Base-by-base conservation (phyloP, 1,140 invertebrate genomes). In the Zophobas atratus region DNA sequence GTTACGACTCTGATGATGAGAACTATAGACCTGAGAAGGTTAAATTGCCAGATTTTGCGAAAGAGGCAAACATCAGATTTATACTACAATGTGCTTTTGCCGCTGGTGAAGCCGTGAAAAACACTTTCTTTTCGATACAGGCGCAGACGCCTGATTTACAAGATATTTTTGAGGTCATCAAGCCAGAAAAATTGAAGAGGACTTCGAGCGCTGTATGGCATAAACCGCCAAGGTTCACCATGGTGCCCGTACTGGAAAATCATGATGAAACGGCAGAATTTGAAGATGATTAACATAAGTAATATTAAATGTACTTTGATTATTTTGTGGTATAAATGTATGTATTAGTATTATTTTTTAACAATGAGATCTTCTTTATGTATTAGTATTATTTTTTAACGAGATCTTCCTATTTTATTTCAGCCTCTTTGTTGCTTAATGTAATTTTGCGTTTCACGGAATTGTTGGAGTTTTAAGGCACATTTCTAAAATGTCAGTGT, bases 171-270 rank as follows among this genome's bases (percentile, higher is more conserved):
- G 89, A 90, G 20, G 86, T 86, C 70, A 93, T 94, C 79, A 90
- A 92, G 82, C 89, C 89, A 56, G 87, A 85, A 39, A 88, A 89
- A 70, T 87, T 94, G 70, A 90, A 92, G 81, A 88, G 93, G 38
- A 93, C 92, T 46, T 94, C 93, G 0, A 93, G 92, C 81, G 92
- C 91, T 33, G 88, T 92, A 41, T 94, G 93, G 93, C 90, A 90
- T 77, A 90, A 91, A 33, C 92, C 92, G 4, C 92, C 92, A 0
- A 85, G 91, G 72, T 91, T 82, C 55, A 85, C 83, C 6, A 73
- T 82, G 63, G 78, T 84, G 63, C 77, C 81, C 32, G 53, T 39
- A 43, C 48, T 80, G 33, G 78, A 81, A 20, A 51, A 77, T 32
- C 36, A 43, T 56, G 35, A 39, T 33, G 71, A 73, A 20, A 38